phyloP scores from a whole-genome alignment of 2,113 vertebrate genomes.

The Hydropotes inermis region DNA sequence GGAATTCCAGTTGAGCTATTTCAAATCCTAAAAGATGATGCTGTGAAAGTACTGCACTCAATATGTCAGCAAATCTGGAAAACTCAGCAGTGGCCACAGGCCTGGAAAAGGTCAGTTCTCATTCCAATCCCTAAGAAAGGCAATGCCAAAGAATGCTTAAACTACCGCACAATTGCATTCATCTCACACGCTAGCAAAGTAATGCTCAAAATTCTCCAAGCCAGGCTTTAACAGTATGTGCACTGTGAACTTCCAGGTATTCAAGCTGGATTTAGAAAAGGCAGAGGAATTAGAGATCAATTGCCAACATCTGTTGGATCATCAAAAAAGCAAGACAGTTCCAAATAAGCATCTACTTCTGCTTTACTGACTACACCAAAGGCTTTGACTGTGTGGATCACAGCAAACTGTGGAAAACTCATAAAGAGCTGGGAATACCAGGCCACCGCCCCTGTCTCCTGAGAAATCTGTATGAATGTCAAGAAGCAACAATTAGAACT shows the following conservation, averaged over 20 bases:
- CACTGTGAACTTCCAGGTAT: neutral
- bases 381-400: neutral
- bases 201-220: neutral
- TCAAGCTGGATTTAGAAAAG: neutral
- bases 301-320: neutral
- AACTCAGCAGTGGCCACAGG: neutral
- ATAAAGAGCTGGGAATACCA: neutral
- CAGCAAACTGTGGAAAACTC: neutral
- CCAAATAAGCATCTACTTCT: neutral
- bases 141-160: neutral
- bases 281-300: neutral
- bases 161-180: neutral
- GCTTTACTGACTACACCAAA: neutral
- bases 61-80: neutral
- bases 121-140: neutral
- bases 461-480: neutral
- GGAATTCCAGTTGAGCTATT: neutral
- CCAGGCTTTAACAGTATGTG: neutral
- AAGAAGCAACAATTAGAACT: neutral
- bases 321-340: neutral
- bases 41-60: neutral
- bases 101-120: neutral
- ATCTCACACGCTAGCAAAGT: neutral
- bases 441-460: neutral
- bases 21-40: neutral